These are phyloP conservation scores for Drosophila ustulata DNA, from an alignment of 2,888 invertebrate species.

Conservation along the genomic window DNA sequence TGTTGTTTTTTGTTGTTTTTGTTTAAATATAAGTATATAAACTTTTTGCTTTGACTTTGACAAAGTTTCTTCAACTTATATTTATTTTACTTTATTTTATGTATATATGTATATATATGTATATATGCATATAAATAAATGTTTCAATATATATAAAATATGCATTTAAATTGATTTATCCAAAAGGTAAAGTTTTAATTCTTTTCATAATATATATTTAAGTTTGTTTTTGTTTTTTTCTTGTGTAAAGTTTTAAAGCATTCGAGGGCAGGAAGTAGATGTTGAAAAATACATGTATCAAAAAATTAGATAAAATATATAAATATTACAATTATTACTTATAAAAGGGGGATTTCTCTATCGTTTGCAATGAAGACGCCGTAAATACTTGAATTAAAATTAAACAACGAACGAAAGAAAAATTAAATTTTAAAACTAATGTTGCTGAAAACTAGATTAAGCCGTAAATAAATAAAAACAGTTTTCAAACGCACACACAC, in stretches of 20 bases:
- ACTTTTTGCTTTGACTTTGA: conserved; percentile 74
- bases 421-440: neutral
- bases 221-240: conserved; percentile 45
- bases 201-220: conserved; percentile 50
- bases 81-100: conserved; percentile 34
- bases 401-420: conserved; percentile 13
- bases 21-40: conserved; percentile 75
- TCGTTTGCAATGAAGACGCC: conserved; percentile 58
- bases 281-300: conserved; percentile 80
- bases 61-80: conserved; percentile 75
- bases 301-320: conserved; percentile 72
- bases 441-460: conserved; percentile 1
- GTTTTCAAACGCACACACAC: neutral
- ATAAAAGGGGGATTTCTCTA: conserved; percentile 57
- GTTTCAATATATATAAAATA: conserved; percentile 78
- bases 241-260: conserved; percentile 78
- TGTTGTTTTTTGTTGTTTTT: conserved; percentile 45
- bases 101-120: conserved; percentile 37
- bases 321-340: conserved; percentile 59
- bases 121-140: conserved; percentile 76
- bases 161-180: conserved; percentile 80
- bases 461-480: conserved; percentile 7
- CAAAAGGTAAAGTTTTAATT: conserved; percentile 81
- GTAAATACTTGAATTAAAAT: conserved; percentile 5
- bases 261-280: conserved; percentile 81